Percentiles rank a stretch among this genome's conserved stretches.
phyloP scores from a whole-genome alignment of 2,888 invertebrate species.

The Macaria notata region DNA sequence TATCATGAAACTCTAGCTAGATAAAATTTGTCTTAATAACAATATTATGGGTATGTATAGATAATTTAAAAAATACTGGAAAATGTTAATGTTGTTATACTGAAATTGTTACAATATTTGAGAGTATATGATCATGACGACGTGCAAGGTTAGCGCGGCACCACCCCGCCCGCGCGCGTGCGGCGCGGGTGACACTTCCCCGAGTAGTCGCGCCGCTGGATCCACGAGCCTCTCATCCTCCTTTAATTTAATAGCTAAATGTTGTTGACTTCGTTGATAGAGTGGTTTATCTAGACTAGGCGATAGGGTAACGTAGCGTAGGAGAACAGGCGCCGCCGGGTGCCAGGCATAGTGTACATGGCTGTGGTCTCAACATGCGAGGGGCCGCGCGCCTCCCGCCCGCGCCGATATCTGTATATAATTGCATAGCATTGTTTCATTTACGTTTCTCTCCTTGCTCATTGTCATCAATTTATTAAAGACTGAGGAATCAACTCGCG shows the following conservation, averaged over 20 bases:
- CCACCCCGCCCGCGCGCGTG: constrained; percentile 35
- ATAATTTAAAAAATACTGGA: constrained; percentile 72
- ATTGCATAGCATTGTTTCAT: constrained; percentile 78
- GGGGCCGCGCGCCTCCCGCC: constrained; percentile 43
- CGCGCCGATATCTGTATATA: constrained; percentile 71
- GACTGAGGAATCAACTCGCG: constrained; percentile 81
- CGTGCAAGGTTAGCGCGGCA: constrained; percentile 68
- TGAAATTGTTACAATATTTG: constrained; percentile 83
- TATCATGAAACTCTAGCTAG: constrained; percentile 69
- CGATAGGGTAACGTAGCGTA: constrained; percentile 49
- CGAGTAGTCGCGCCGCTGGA: constrained; percentile 21
- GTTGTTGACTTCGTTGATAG: constrained; percentile 81
- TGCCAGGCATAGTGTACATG: constrained; percentile 64
- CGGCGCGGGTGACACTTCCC: constrained; percentile 21
- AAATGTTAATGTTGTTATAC: constrained; percentile 82
- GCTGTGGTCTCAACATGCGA: constrained; percentile 72
- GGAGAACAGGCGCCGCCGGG: constrained; percentile 65
- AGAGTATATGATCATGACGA: constrained; percentile 79
- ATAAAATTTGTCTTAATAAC: constrained; percentile 62
- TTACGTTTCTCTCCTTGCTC: constrained; percentile 78
- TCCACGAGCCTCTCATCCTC: constrained; percentile 53
- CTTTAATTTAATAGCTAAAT: constrained; percentile 79
- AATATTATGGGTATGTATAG: constrained; percentile 69
- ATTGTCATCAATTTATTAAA: constrained; percentile 82
- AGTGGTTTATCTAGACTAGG: constrained; percentile 67